phyloP scores from a whole-genome alignment of 2,113 vertebrate species.

The Pedionomus torquatus region DNA sequence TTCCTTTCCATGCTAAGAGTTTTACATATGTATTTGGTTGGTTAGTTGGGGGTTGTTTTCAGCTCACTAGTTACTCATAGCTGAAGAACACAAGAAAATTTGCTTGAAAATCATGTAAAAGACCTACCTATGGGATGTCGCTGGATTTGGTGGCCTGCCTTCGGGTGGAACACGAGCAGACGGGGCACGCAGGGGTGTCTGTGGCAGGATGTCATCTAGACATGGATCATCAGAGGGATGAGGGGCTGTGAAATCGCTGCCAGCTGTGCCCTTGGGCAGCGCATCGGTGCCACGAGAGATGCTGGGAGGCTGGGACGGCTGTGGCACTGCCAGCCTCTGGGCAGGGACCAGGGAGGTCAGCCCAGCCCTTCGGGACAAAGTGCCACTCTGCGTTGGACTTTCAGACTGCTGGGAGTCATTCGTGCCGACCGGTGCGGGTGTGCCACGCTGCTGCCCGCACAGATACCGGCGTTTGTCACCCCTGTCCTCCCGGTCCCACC shows the following conservation, averaged over 20 bases:
- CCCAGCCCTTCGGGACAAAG: not conserved
- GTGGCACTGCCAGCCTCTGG: not conserved
- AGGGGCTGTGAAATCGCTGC: fast-evolving
- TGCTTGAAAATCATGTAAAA: not conserved
- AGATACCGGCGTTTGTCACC: fast-evolving
- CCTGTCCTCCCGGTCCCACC: not conserved
- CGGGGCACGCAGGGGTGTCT: not conserved
- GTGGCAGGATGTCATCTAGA: not conserved
- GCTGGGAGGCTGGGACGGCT: not conserved
- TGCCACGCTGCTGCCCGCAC: not conserved
- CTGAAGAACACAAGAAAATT: not conserved
- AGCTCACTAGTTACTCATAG: not conserved
- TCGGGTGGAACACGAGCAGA: fast-evolving
- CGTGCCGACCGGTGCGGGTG: fast-evolving
- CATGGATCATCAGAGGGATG: not conserved
- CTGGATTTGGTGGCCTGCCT: not conserved
- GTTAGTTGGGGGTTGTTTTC: not conserved
- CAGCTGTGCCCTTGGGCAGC: not conserved
- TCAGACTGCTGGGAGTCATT: not conserved
- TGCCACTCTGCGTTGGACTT: not conserved
- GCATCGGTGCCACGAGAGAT: fast-evolving
- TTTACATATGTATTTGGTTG: not conserved
- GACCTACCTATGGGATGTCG: not conserved
- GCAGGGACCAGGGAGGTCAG: not conserved
- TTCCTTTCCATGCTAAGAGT: not conserved